Base-by-base conservation (phyloP, 2,888 invertebrate genomes). In the Aradus depressus region DNA sequence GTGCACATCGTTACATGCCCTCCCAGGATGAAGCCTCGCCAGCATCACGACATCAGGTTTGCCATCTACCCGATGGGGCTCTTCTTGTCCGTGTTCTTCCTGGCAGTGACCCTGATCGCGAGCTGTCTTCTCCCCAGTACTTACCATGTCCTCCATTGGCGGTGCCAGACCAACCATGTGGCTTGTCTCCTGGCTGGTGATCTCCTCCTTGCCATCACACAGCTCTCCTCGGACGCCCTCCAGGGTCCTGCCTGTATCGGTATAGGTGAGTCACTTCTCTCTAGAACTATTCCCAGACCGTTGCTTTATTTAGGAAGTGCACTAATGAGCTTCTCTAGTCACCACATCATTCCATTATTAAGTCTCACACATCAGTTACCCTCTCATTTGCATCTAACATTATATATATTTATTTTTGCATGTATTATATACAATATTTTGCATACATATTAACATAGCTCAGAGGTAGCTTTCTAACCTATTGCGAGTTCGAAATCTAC, bases 81-180 rank as follows among this genome's bases (percentile, higher is more conserved):
- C 65, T 79, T 86, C 52, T 75, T 89, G 61, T 86, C 87, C 61
- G 84, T 82, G 3, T 75, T 84, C 56, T 89, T 89, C 72, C 72
- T 89, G 66, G 80, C 81, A 34, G 83, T 85, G 16, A 89, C 88
- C 47, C 70, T 89, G 63, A 81, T 79, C 39, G 82, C 86, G 10
- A 83, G 86, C 16, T 83, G 81, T 63, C 73, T 87, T 61, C 73
- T 87, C 66, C 86, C 87, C 47, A 81, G 84, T 59, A 83, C 84
- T 61, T 83, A 84, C 70, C 88, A 87, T 71, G 84, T 85, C 58
- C 74, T 89, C 62, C 89, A 89, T 69, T 88, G 88, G 84, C 76
- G 85, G 63, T 88, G 88, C 66, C 88, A 89, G 72, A 86, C 87
- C 59, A 81, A 85, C 70, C 86, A 89, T 69, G 85, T 89, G 60